These are phyloP conservation scores for Cyclophora punctaria DNA, from an alignment of 2,888 invertebrate species.

Conservation along the genomic window DNA sequence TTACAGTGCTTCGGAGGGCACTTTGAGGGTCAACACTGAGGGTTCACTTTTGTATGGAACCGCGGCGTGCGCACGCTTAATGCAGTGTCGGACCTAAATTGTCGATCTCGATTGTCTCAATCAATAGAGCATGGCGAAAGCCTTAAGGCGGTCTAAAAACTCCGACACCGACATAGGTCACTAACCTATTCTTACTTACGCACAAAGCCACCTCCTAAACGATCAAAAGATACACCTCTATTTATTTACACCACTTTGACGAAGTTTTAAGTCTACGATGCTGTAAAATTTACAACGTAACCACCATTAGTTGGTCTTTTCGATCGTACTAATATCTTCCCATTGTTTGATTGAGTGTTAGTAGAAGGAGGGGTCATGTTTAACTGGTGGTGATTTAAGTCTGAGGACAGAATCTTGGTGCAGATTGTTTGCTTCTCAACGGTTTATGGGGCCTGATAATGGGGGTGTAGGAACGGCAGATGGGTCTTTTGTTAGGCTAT, in stretches of 20 bases:
- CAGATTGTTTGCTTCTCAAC: constrained; percentile 59
- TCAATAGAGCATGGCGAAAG: too few relatives aligned
- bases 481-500: constrained; percentile 43
- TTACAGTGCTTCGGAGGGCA: too few relatives aligned
- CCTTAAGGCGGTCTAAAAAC: too few relatives aligned
- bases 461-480: constrained; percentile 53
- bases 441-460: constrained; percentile 64
- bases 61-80: too few relatives aligned
- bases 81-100: too few relatives aligned
- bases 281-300: constrained; percentile 42
- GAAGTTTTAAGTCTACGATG: constrained; percentile 50
- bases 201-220: constrained; percentile 22
- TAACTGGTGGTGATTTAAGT: constrained; percentile 39
- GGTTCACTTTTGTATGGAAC: too few relatives aligned
- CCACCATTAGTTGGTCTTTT: constrained; percentile 29
- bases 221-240: constrained; percentile 29
- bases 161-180: too few relatives aligned
- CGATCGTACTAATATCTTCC: too few relatives aligned
- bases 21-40: too few relatives aligned
- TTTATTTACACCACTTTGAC: constrained; percentile 56
- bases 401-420: constrained; percentile 42
- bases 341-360: constrained; percentile 1
- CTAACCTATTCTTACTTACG: constrained; percentile 11
- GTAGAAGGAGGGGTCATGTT: constrained; percentile 23
- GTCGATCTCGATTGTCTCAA: too few relatives aligned